Conservation (phyloP, 2,113 vertebrate species). For the Vulpes ferrilata region DNA sequence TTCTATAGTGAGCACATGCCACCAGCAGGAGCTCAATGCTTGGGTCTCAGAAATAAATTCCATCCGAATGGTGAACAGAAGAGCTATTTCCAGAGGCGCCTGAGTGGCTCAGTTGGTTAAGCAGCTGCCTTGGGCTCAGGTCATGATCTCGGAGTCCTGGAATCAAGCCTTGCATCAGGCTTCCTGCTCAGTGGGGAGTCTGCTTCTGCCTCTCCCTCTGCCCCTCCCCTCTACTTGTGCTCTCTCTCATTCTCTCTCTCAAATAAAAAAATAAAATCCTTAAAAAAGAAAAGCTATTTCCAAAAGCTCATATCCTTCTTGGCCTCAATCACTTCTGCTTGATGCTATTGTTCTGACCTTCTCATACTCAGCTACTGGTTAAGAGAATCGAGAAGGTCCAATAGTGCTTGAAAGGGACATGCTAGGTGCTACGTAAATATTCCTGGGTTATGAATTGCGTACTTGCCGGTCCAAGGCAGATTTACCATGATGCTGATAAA, state of each 20-base stretch:
- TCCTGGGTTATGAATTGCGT: not conserved
- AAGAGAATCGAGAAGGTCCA: not conserved
- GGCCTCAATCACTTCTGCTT: not conserved
- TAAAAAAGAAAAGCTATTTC: not conserved
- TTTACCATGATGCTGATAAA: not conserved
- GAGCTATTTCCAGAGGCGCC: not conserved
- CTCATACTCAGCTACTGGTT: not conserved
- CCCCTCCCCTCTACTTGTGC: too few species aligned
- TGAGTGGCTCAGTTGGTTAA: too few species aligned
- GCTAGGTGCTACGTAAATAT: not conserved
- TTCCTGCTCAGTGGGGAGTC: too few species aligned
- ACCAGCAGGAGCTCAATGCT: not conserved
- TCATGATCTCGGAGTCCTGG: too few species aligned
- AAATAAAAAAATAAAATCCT: too few species aligned
- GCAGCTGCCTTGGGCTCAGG: too few species aligned
- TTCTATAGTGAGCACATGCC: not conserved
- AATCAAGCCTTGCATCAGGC: too few species aligned
- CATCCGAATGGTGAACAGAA: not conserved
- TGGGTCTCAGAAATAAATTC: not conserved
- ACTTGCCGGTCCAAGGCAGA: not conserved
- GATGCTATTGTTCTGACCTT: fast-evolving
- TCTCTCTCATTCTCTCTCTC: too few species aligned
- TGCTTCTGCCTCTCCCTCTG: too few species aligned
- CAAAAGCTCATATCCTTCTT: not conserved
- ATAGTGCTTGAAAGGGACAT: not conserved